Conservation (phyloP, 2,888 invertebrate genomes). For the Bruchidius siliquastri region DNA sequence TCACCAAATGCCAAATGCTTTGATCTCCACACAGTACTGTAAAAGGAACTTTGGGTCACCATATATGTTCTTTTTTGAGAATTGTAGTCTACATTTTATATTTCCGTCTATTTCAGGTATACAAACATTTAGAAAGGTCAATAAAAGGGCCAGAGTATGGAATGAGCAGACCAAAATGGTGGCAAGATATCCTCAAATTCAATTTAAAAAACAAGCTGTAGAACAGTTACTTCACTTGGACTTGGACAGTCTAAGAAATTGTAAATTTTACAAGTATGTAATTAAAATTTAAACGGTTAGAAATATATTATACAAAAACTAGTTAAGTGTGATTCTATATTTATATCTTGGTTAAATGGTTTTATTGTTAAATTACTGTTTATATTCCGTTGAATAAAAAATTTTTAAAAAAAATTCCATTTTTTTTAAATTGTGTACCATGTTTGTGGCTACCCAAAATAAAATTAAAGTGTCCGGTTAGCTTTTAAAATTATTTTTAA, state of each 20-base stretch:
- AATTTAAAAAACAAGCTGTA: slow-evolving; percentile 7
- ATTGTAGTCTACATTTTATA: too few species aligned
- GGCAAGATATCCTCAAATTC: slow-evolving; percentile 62
- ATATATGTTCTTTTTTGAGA: too few species aligned
- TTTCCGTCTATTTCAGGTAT: slow-evolving; percentile 52
- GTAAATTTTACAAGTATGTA: background rate
- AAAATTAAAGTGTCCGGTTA: too few species aligned
- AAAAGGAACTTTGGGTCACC: too few species aligned
- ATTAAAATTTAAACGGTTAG: background rate
- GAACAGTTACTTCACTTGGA: background rate
- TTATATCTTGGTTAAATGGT: background rate
- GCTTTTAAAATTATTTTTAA: too few species aligned
- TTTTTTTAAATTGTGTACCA: too few species aligned
- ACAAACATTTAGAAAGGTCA: slow-evolving; percentile 66
- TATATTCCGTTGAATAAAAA: background rate
- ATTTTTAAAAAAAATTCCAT: background rate
- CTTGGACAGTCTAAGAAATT: too few species aligned
- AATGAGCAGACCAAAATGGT: slow-evolving; percentile 69
- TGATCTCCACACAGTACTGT: too few species aligned
- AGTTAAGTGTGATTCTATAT: background rate
- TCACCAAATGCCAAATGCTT: too few species aligned
- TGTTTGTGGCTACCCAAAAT: too few species aligned
- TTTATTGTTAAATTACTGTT: slow-evolving; percentile 1
- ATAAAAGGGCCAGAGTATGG: slow-evolving; percentile 62
- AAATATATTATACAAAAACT: background rate